Evolutionary conservation across 2,113 vertebrate species (phyloP).

Genomic region (Craseonycteris thonglongyai): DNA sequence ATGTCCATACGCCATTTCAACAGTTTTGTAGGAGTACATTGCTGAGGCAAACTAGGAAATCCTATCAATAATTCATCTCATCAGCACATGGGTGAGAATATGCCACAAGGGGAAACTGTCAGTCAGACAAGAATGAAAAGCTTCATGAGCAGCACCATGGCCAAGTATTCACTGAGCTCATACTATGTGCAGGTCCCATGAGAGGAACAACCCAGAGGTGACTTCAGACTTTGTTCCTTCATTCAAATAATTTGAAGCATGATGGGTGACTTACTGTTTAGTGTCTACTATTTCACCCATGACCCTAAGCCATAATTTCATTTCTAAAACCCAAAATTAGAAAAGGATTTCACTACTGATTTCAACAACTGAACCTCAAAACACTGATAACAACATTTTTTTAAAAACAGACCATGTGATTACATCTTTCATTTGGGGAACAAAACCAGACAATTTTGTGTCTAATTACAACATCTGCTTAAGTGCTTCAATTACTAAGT

Average conservation of each 20-base stretch:
- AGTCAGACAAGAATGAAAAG: not conserved
- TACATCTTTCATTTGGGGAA: not conserved
- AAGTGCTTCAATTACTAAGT: not conserved
- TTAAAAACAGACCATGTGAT: not conserved
- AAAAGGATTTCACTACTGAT: not conserved
- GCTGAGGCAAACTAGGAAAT: not conserved
- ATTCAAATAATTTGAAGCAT: not conserved
- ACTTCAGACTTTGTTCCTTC: not conserved
- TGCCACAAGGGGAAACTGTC: not conserved
- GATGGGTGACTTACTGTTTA: not conserved
- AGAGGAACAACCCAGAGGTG: accelerated
- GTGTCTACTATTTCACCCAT: not conserved
- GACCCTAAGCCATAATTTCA: not conserved
- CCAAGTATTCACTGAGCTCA: not conserved
- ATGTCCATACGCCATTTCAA: accelerated
- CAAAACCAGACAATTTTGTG: not conserved
- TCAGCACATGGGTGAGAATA: not conserved
- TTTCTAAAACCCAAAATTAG: not conserved
- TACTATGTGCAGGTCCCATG: accelerated
- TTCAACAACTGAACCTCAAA: not conserved
- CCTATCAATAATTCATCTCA: not conserved
- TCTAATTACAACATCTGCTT: not conserved
- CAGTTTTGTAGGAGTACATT: not conserved
- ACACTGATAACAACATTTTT: not conserved
- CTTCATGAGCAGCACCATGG: accelerated